Base-by-base conservation (phyloP, 1,140 invertebrate genomes). In the Drosophila repletoides region DNA sequence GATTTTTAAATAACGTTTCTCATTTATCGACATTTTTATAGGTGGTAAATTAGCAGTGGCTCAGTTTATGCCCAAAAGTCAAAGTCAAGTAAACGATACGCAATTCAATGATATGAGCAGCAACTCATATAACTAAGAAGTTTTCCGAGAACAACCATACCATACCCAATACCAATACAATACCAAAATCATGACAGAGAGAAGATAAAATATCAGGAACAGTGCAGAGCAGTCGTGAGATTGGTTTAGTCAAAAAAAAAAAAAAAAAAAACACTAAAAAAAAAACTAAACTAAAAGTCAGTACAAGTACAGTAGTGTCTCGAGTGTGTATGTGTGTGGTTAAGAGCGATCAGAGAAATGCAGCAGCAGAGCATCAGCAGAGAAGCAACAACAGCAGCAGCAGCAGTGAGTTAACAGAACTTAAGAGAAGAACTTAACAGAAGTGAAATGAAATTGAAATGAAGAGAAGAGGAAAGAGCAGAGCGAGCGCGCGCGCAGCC, bases 11-110 rank as follows among this genome's bases (percentile, higher is more conserved):
- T 86, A 86, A 86, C 72, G 40, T 86, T 86, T 86, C 75, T 86
- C 64, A 86, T 86, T 86, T 86, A 86, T 86, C 81, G 81, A 87
- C 80, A 86, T 86, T 88, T 26, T 88, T 88, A 88, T 88, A 88
- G 86, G 86, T 88, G 76, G 75, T 88, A 86, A 88, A 72, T 73
- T 88, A 77, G 87, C 69, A 86, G 80, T 76, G 73, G 79, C 79
- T 88, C 79, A 86, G 65, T 86, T 76, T 79, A 77, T 75, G 56
- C 80, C 86, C 72, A 68, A 88, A 86, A 74, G 65, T 88, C 74
- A 88, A 71, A 80, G 73, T 88, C 86, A 88, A 88, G 75, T 88
- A 88, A 88, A 83, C 76, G 75, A 88, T 76, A 84, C 73, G 73
- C 77, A 88, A 87, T 76, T 72, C 71, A 80, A 81, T 76, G 72